These are phyloP conservation scores for Syrphus vitripennis DNA, from an alignment of 2,888 invertebrate species.

Conservation along the genomic window DNA sequence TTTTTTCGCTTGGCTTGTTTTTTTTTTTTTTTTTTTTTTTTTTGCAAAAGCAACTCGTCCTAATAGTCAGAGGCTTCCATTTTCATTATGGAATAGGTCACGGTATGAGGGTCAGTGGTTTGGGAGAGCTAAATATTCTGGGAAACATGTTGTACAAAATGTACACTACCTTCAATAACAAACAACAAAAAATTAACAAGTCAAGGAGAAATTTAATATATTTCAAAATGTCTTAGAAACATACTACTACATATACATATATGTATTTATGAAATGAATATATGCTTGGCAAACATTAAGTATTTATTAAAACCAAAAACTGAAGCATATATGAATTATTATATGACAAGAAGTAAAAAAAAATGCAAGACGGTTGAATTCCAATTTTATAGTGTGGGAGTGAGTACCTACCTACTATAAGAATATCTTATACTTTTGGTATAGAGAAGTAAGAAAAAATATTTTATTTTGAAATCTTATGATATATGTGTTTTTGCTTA, in stretches of 20 bases:
- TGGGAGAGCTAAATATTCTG: slow-evolving; percentile 22
- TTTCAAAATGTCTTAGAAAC: slow-evolving; percentile 45
- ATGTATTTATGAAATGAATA: not conserved
- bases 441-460: too few species aligned
- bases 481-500: too few species aligned
- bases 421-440: not conserved
- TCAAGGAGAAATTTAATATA: slow-evolving; percentile 63
- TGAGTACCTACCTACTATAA: not conserved
- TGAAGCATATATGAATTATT: slow-evolving; percentile 5
- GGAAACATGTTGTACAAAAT: not conserved
- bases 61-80: slow-evolving; percentile 56
- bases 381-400: not conserved
- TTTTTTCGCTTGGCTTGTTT: slow-evolving; percentile 31
- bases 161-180: not conserved
- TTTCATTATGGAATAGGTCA: slow-evolving; percentile 59
- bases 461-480: too few species aligned
- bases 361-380: not conserved
- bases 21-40: slow-evolving; percentile 11
- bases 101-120: slow-evolving; percentile 59
- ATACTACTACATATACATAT: not conserved
- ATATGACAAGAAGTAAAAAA: not conserved
- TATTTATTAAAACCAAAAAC: slow-evolving; percentile 7
- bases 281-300: not conserved
- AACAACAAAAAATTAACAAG: slow-evolving; percentile 34
- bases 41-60: too few species aligned